Base-by-base conservation (phyloP, 2,888 invertebrate species). In the Drosophila formosana region DNA sequence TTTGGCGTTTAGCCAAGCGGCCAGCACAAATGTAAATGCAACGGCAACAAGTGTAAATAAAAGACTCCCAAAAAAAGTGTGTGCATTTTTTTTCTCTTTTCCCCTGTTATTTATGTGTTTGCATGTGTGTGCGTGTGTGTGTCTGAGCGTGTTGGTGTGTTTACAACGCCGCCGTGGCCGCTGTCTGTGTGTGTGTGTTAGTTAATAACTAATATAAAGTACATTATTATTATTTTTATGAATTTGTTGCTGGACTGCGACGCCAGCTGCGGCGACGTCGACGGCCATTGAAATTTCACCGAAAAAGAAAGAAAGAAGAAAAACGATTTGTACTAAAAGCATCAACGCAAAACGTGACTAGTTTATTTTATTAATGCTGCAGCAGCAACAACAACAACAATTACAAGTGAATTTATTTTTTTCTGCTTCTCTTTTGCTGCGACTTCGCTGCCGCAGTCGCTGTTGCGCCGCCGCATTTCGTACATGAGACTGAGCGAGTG, bases 281-380 rank as follows among this genome's bases (percentile, higher is more conserved):
- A 73, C 64, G 37, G 64, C 68, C 75, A 75, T 68, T 72, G 32
- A 75, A 77, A 77, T 77, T 77, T 77, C 77, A 78, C 77, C 72
- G 47, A 69, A 60, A 75, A 71, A 46, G 41, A 41, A n/a, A 28
- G 41, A 45, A 30, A 56, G 3, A 56, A 26, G 3, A 56, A 26
- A 34, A 49, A 41, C 58, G 49, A 41, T 73, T 73, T 66, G 58
- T 60, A 66, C 58, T 43, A 45, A 69, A 62, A 78, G 60, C 65
- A 68, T 55, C 51, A 67, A 67, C 50, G 65, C 66, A 64, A 82
- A 85, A 86, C 82, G 82, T 83, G 82, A 83, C 86, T 74, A 75
- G 82, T 83, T 86, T 81, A 69, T 73, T 80, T 81, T 76, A 86
- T 83, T 81, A 72, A 75, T 82, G 80, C 75, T 81, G 50, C 77